These are phyloP conservation scores for Scomber scombrus DNA, from an alignment of 2,113 vertebrate genomes.

Conservation along the genomic window DNA sequence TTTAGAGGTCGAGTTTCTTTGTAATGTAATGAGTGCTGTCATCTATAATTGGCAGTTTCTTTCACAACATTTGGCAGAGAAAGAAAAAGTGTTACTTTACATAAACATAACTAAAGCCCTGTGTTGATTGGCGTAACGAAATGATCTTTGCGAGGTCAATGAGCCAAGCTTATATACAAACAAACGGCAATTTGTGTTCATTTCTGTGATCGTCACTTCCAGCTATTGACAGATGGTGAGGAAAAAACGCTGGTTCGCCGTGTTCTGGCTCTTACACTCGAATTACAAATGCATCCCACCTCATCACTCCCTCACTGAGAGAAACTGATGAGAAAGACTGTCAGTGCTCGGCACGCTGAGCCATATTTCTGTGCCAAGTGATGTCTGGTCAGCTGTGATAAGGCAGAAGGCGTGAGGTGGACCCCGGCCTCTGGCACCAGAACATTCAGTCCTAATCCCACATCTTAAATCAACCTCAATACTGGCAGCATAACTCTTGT, in stretches of 20 bases:
- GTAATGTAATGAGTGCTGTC: neutral
- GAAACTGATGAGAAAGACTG: constrained; percentile 31
- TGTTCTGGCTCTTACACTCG: constrained; percentile 47
- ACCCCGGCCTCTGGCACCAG: neutral
- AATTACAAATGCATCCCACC: constrained; percentile 52
- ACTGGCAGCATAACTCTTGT: neutral
- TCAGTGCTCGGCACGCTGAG: neutral
- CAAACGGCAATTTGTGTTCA: constrained; percentile 19
- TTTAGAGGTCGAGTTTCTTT: too few relatives aligned
- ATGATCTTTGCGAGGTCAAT: constrained; percentile 14
- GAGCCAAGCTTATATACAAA: constrained; percentile 27
- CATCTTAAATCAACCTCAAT: neutral
- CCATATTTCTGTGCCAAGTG: constrained; percentile 25
- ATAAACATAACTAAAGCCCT: neutral
- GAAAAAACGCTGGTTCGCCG: constrained; percentile 46
- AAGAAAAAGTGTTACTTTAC: constrained; percentile 3
- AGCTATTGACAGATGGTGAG: constrained; percentile 57
- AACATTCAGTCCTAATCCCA: neutral
- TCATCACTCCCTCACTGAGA: constrained; percentile 52
- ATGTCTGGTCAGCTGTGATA: constrained; percentile 35
- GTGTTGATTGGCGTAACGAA: constrained; percentile 32
- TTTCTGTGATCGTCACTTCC: constrained; percentile 20
- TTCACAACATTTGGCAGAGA: constrained; percentile 11
- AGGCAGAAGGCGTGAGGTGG: neutral
- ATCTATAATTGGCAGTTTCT: constrained; percentile 4